Evolutionary conservation across 1,140 invertebrate species (phyloP).

Genomic region (Lasaia peninsularis): DNA sequence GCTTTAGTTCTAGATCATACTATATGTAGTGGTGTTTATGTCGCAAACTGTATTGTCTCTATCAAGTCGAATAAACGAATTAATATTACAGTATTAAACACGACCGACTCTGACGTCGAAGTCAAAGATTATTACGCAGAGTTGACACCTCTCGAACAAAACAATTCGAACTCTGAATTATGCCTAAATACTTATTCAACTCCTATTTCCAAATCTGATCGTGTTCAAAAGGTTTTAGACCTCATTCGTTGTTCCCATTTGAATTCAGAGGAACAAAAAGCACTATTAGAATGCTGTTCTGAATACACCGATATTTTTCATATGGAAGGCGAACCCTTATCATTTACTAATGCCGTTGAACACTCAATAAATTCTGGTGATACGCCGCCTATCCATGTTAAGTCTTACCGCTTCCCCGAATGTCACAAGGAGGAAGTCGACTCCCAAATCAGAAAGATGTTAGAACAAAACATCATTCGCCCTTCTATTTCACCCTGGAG

Average conservation of each 20-base stretch:
- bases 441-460: neutral
- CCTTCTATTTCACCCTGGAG: neutral
- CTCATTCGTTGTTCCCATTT: conserved; percentile 9
- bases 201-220: neutral
- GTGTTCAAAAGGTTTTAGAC: neutral
- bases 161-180: neutral
- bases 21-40: conserved; percentile 10
- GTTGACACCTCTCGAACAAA: neutral
- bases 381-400: neutral
- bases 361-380: neutral
- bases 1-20: conserved; percentile 15
- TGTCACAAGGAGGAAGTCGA: conserved; percentile 1
- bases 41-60: conserved; percentile 12
- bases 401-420: neutral
- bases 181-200: neutral
- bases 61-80: conserved; percentile 15
- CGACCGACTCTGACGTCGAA: conserved; percentile 11
- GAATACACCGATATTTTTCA: conserved; percentile 4
- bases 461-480: neutral
- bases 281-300: conserved; percentile 6
- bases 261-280: neutral
- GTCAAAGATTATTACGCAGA: conserved; percentile 2
- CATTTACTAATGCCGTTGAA: neutral
- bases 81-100: conserved; percentile 16
- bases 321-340: neutral